Base-by-base conservation (phyloP, 2,888 invertebrate genomes). In the Endotricha flammealis region DNA sequence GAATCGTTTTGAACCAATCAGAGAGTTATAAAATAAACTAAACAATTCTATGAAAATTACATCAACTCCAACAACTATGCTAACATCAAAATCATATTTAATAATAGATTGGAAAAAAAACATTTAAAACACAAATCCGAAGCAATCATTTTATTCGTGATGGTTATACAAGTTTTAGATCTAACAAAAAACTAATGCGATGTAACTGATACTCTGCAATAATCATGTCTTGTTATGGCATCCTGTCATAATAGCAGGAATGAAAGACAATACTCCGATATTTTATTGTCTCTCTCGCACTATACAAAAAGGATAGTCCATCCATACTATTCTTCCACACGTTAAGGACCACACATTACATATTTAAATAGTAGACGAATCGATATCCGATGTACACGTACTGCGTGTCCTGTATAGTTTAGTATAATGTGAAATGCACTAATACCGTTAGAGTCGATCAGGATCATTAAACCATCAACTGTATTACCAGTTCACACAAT, bases 341-440 rank as follows among this genome's bases (percentile, higher is more conserved):
- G 57, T 64, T 60, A 51, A 64, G 68, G 78, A 77, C 77, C 78
- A 74, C 77, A 78, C 75, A 63, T 62, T 56, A 57, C 42, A 58
- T 54, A 54, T 35, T 61, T 57, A 57, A 62, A 66, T 48, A 48
- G 44, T 59, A 64, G 59, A 59, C 44, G 54, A 56, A 63, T 64
- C 57, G 64, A 65, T 64, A 67, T 49, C 48, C 53, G 24, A n/a
- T 34, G 12, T 28, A 57, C 53, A 60, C 56, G 61, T 60, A 64
- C 63, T 61, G 55, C 53, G 59, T 69, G 65, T 68, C 64, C 53
- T 57, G 57, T 56, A 53, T 57, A 50, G 55, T 62, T 64, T 64
- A 64, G 61, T 57, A 66, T 59, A 64, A 57, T 63, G 65, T 65
- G 64, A 68, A 61, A 64, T 60, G 66, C 64, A 71, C 70, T 67